Percentiles rank a stretch among this genome's conserved stretches.
Conservation (phyloP, 2,113 vertebrate genomes). For the Sphaerodactylus townsendi region DNA sequence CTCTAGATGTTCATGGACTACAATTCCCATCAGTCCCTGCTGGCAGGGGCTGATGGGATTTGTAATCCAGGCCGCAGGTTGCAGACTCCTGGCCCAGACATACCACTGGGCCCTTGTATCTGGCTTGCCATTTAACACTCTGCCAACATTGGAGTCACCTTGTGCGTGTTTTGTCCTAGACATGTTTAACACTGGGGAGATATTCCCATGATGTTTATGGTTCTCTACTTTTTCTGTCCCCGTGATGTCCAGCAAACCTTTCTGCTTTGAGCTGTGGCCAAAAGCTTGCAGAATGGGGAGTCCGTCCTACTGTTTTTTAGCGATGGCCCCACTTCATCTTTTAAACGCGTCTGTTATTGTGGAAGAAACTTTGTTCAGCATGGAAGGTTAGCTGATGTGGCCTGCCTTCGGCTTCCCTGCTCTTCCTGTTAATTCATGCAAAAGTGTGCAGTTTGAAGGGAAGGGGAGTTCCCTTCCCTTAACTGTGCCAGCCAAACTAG, state of each 20-base stretch:
- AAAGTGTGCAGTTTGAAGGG: slow-evolving; percentile 18
- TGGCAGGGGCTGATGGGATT: too few relatives aligned
- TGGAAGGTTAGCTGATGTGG: slow-evolving; percentile 38
- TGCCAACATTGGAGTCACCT: neutral
- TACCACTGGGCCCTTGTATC: neutral
- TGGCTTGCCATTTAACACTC: neutral
- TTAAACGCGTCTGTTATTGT: neutral
- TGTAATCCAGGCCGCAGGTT: too few relatives aligned
- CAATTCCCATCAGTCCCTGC: too few relatives aligned
- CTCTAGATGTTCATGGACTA: too few relatives aligned
- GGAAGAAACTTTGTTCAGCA: neutral
- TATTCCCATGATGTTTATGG: neutral
- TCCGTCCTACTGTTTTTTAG: neutral
- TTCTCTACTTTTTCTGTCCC: accelerated
- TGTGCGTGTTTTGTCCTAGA: neutral
- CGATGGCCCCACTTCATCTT: neutral
- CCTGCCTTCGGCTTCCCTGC: slow-evolving; percentile 36
- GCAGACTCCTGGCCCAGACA: too few relatives aligned
- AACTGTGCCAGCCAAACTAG: slow-evolving; percentile 14
- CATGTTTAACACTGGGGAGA: accelerated
- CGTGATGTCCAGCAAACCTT: accelerated
- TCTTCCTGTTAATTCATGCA: slow-evolving; percentile 44
- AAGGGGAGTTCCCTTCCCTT: slow-evolving; percentile 48
- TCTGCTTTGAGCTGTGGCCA: accelerated
- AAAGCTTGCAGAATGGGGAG: slow-evolving; percentile 3